These are phyloP conservation scores for Clarias macrocephalus DNA, from an alignment of 2,113 vertebrate species.

Conservation along the genomic window DNA sequence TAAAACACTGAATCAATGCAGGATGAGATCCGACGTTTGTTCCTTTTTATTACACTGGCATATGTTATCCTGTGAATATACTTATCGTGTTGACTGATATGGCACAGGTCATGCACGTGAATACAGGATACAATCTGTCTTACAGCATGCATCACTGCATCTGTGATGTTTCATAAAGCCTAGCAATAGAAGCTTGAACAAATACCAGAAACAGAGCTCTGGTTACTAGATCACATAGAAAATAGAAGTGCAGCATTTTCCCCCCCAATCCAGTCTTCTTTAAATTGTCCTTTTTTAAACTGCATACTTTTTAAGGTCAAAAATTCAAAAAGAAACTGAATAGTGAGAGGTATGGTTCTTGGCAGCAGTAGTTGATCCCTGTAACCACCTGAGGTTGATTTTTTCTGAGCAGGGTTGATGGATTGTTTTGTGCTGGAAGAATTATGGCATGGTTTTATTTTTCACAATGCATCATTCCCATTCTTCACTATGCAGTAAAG, in stretches of 20 bases:
- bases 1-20: background rate
- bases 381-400: conserved; percentile 32
- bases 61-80: background rate
- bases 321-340: background rate
- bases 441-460: conserved; percentile 32
- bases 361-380: conserved; percentile 13
- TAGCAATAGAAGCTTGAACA: background rate
- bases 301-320: conserved; percentile 1
- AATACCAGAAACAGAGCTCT: background rate
- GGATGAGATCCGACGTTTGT: background rate
- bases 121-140: background rate
- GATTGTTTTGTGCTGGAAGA: conserved; percentile 37
- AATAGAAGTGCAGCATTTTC: background rate
- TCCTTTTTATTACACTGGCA: background rate
- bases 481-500: conserved; percentile 6
- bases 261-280: background rate
- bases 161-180: background rate
- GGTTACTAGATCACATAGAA: background rate
- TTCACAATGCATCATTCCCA: conserved; percentile 2
- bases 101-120: background rate
- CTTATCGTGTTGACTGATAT: background rate
- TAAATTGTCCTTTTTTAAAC: background rate
- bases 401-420: conserved; percentile 19
- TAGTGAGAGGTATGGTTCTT: background rate
- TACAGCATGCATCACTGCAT: background rate